phyloP scores from a whole-genome alignment of 2,888 invertebrate species.

The Campoplex nolae region DNA sequence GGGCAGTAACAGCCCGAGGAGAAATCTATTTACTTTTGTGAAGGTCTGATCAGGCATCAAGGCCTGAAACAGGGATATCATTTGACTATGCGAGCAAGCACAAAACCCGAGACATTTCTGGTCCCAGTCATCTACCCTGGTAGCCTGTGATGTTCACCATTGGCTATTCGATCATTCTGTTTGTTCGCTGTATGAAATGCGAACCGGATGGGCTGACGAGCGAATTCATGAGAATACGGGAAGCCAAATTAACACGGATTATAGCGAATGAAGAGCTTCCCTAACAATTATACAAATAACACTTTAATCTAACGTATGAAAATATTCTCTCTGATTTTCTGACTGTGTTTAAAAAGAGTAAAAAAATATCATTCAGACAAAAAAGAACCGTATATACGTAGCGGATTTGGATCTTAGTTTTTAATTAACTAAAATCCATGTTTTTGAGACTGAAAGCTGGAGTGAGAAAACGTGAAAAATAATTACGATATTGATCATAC shows the following conservation, averaged over 20 bases:
- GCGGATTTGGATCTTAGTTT: not conserved
- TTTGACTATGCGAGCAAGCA: constrained; percentile 18
- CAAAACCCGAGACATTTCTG: constrained; percentile 10
- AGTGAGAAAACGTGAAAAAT: not conserved
- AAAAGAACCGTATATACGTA: not conserved
- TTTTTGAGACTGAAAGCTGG: constrained; percentile 1
- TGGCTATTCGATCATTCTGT: constrained; percentile 47
- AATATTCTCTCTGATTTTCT: not conserved
- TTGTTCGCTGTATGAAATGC: constrained; percentile 42
- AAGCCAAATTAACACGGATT: constrained; percentile 42
- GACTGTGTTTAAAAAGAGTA: not conserved
- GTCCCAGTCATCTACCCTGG: constrained; percentile 3
- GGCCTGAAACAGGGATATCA: not conserved
- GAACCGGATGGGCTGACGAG: constrained; percentile 8
- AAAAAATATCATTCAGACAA: not conserved
- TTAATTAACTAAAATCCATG: constrained; percentile 4
- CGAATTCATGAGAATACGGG: constrained; percentile 8
- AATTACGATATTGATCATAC: constrained; percentile 9
- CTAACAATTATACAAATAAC: constrained; percentile 21
- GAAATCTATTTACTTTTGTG: not conserved
- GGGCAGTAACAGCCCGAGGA: no score
- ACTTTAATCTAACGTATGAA: not conserved
- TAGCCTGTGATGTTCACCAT: constrained; percentile 43
- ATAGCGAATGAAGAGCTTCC: constrained; percentile 14
- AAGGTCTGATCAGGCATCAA: not conserved